These are phyloP conservation scores for Perca flavescens DNA, from an alignment of 2,113 vertebrate species.

Conservation along the genomic window DNA sequence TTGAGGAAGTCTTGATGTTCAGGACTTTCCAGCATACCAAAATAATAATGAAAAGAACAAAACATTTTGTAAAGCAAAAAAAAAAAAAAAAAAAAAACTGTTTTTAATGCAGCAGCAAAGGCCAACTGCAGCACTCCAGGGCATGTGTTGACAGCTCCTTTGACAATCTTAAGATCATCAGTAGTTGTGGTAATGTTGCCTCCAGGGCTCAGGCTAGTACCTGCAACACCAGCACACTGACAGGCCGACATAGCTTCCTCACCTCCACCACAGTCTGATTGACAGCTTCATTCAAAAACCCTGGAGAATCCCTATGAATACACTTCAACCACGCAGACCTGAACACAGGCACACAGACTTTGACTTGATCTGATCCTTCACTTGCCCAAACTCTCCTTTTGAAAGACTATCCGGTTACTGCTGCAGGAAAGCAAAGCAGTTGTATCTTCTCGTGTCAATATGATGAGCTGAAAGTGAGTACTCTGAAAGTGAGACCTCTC, in stretches of 20 bases:
- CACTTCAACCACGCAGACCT: constrained; percentile 10
- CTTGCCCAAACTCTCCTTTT: constrained; percentile 34
- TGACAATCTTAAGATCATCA: constrained; percentile 50
- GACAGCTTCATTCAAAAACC: constrained; percentile 49
- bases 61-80: constrained; percentile 1
- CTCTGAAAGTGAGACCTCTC: constrained; percentile 52
- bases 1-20: constrained; percentile 35
- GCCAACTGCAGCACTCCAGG: constrained; percentile 44
- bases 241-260: constrained; percentile 60
- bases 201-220: constrained; percentile 61
- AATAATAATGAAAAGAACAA: constrained; percentile 17
- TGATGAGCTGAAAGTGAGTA: constrained; percentile 75
- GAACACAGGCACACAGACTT: constrained; percentile 21
- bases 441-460: constrained; percentile 49
- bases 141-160: constrained; percentile 68
- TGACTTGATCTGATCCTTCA: constrained; percentile 16
- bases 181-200: constrained; percentile 61
- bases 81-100: neutral
- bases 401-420: constrained; percentile 55
- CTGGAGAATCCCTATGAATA: constrained; percentile 33
- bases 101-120: neutral
- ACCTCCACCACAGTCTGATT: constrained; percentile 56
- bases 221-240: constrained; percentile 62
- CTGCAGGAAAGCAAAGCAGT: constrained; percentile 44
- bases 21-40: constrained; percentile 49